Conservation (phyloP, 2,113 vertebrate species). For the Silurus asotus region DNA sequence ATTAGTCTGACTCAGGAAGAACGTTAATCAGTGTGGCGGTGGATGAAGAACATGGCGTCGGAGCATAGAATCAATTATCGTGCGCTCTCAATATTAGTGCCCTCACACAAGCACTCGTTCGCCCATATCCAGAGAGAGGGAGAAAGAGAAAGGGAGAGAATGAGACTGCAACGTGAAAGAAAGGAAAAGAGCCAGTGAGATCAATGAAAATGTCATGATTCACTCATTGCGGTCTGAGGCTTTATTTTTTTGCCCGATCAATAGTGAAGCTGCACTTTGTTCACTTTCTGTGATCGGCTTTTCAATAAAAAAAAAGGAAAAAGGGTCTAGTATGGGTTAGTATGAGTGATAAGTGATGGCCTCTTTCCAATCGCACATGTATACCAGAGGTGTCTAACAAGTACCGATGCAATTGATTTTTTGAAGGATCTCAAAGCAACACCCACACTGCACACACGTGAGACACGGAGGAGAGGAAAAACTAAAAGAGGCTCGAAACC, state of each 20-base stretch:
- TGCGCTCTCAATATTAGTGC: conserved; percentile 40
- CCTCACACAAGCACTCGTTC: conserved; percentile 38
- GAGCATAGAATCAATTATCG: conserved; percentile 45
- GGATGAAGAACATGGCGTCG: conserved; percentile 44
- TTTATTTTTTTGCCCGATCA: conserved; percentile 33
- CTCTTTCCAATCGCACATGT: conserved; percentile 8
- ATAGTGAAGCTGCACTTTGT: conserved; percentile 32
- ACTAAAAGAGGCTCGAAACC: not conserved
- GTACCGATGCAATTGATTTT: conserved; percentile 15
- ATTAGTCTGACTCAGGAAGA: conserved; percentile 50
- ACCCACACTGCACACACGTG: not conserved
- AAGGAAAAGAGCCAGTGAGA: not conserved
- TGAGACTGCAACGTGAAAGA: not conserved
- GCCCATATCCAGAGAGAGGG: conserved; percentile 5
- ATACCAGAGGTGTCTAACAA: conserved; percentile 10
- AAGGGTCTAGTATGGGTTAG: not conserved
- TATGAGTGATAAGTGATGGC: conserved; percentile 16
- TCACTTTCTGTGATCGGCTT: conserved; percentile 22
- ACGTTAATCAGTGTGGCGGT: conserved; percentile 54
- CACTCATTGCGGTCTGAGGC: conserved; percentile 30
- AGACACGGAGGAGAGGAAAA: not conserved
- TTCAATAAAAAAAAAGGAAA: conserved; percentile 18
- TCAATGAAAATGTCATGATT: conserved; percentile 43
- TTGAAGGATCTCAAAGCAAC: not conserved
- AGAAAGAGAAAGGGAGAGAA: not conserved